Evolutionary conservation across 2,888 invertebrate genomes (phyloP).

Genomic region (Acanthoscelides obtectus): DNA sequence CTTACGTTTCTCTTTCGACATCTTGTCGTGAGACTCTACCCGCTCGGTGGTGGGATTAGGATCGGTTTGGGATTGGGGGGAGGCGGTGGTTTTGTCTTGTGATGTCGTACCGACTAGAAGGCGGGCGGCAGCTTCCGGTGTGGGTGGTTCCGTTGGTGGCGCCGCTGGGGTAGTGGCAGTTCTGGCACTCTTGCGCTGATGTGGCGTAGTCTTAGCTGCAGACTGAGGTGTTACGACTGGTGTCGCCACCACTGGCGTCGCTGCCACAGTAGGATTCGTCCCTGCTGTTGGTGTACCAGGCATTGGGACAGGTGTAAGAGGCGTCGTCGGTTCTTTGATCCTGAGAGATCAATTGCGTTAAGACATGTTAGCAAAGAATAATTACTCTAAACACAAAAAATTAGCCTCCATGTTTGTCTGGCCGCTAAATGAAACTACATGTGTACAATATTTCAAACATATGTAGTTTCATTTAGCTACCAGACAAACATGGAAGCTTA

Average conservation of each 20-base stretch:
- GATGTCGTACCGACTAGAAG: slow-evolving; percentile 47
- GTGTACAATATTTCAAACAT: too few relatives aligned
- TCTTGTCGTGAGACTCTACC: slow-evolving; percentile 64
- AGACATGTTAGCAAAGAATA: too few relatives aligned
- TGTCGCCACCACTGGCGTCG: slow-evolving; percentile 14
- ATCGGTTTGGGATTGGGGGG: slow-evolving; percentile 17
- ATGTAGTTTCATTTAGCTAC: too few relatives aligned
- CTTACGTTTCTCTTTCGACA: slow-evolving; percentile 84
- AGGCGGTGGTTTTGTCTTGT: slow-evolving; percentile 6
- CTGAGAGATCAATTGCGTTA: neutral
- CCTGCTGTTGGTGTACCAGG: neutral
- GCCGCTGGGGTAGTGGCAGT: slow-evolving; percentile 4
- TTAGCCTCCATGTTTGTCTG: too few relatives aligned
- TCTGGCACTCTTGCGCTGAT: neutral
- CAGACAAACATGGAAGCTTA: too few relatives aligned
- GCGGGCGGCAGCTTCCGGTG: slow-evolving; percentile 37
- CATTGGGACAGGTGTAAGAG: slow-evolving; percentile 34
- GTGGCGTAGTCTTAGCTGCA: neutral
- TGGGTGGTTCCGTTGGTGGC: slow-evolving; percentile 19
- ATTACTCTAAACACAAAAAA: too few relatives aligned
- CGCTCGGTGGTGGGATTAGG: slow-evolving; percentile 37
- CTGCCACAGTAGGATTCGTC: slow-evolving; percentile 10
- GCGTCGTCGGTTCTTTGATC: neutral
- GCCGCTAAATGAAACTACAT: too few relatives aligned
- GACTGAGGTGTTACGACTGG: neutral